phyloP scores from a whole-genome alignment of 2,797 vertebrate genomes.

The Diglossa cyanea region DNA sequence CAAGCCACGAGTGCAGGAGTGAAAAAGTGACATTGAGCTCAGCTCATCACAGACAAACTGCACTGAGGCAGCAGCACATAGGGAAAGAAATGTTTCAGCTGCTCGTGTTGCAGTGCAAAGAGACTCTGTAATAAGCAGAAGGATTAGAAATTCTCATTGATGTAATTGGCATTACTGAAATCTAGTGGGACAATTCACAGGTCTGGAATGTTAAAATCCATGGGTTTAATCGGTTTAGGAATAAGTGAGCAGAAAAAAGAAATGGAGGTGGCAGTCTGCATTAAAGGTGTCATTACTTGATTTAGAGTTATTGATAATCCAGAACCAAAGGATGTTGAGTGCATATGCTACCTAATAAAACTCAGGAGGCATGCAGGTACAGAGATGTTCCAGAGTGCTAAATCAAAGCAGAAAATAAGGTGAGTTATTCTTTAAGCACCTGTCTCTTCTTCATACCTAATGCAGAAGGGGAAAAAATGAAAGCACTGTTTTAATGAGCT shows the following conservation, averaged over 20 bases:
- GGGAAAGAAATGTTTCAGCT: neutral
- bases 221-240: neutral
- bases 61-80: neutral
- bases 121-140: neutral
- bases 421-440: neutral
- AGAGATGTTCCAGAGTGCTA: neutral
- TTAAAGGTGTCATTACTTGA: slow-evolving; percentile 12
- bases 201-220: slow-evolving; percentile 20
- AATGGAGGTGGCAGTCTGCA: neutral
- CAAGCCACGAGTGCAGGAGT: neutral
- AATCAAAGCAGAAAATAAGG: slow-evolving; percentile 20
- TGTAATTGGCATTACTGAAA: neutral
- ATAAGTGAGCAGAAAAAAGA: neutral
- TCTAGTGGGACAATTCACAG: neutral
- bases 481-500: neutral
- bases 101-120: neutral
- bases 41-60: neutral
- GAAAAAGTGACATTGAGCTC: neutral
- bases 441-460: neutral
- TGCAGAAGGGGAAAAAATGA: neutral
- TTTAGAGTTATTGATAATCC: slow-evolving; percentile 37
- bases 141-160: neutral
- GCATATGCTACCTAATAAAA: slow-evolving; percentile 10
- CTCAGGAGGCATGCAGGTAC: neutral
- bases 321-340: neutral